Evolutionary conservation across 2,797 vertebrate genomes (phyloP), one percentile per base, ranked within the genome.

Genomic region (Anisognathus igniventris): DNA sequence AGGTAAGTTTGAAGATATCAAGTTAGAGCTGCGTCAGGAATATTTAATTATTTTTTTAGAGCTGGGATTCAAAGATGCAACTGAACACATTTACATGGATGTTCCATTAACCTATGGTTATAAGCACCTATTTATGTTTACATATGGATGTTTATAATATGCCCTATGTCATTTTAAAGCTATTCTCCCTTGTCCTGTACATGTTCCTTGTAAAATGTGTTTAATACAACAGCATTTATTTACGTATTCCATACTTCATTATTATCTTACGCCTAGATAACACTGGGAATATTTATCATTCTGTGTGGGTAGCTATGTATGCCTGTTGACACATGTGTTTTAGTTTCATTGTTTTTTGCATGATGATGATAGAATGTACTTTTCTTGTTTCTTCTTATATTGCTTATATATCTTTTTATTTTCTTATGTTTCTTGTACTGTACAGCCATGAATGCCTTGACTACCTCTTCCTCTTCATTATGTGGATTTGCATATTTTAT

Each of bases 1-100:
- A 97, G 97, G 98, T 98, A 90, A 96, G 93, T 88, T 86, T 54
- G 50, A 56, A 90, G 45, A 8, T 33, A 64, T 1, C 21, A 51
- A 70, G 7, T 23, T 65, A 45, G 21, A 57, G 30, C 1, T 4
- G 10, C 14, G 7, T 70, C n/a, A 45, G 28, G 57, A 64, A 15
- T n/a, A 12, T 45, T 89, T 30, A 19, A 19, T 62, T 76, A 9
- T 11, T 30, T 44, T 56, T 57, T 82, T 68, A 30, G 20, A 58
- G 8, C 13, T 33, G 18, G 6, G 4, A 60, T 92, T 96, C 33
- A 65, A 50, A 58, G 19, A n/a, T 86, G 40, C 18, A 23, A 3
- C 9, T 60, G 47, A 70, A 31, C 11, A 35, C 7, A 3, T 82
- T 47, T 51, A 14, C 7, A 10, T 30, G 53, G 7, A 17, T 64